These are phyloP conservation scores for Hippoglossus hippoglossus DNA, from an alignment of 2,797 vertebrate species.

Conservation along the genomic window DNA sequence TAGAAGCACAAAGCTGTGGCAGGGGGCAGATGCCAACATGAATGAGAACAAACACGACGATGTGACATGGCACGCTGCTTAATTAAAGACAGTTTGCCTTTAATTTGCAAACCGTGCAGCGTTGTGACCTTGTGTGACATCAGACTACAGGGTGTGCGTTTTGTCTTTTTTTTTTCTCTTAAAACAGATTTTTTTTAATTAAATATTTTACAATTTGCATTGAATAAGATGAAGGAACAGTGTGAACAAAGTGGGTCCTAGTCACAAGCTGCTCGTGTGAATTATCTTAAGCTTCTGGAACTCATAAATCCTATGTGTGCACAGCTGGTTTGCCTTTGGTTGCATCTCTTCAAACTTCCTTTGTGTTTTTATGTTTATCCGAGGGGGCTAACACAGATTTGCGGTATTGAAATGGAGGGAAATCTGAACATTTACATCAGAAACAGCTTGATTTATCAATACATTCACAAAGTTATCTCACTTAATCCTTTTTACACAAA, in stretches of 20 bases:
- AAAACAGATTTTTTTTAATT: constrained; percentile 1
- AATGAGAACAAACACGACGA: background rate
- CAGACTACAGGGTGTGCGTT: background rate
- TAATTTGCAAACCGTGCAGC: background rate
- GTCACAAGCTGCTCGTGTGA: background rate
- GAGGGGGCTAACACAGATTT: no score
- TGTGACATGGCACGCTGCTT: background rate
- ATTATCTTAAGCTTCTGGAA: background rate
- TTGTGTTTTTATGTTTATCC: background rate
- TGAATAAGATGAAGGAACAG: constrained; percentile 1
- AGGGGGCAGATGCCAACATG: no score
- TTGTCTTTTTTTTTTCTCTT: background rate
- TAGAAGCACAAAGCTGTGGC: no score
- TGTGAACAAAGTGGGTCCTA: background rate
- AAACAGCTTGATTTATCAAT: background rate
- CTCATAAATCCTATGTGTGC: background rate
- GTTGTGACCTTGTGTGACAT: constrained; percentile 4
- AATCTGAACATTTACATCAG: no score
- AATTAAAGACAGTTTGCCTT: background rate
- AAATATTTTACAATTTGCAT: background rate
- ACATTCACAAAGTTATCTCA: background rate
- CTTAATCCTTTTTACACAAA: background rate
- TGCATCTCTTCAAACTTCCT: background rate
- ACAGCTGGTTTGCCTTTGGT: background rate
- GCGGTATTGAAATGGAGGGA: no score